These are phyloP conservation scores for Phocoena phocoena DNA, from an alignment of 2,113 vertebrate genomes.

Conservation along the genomic window DNA sequence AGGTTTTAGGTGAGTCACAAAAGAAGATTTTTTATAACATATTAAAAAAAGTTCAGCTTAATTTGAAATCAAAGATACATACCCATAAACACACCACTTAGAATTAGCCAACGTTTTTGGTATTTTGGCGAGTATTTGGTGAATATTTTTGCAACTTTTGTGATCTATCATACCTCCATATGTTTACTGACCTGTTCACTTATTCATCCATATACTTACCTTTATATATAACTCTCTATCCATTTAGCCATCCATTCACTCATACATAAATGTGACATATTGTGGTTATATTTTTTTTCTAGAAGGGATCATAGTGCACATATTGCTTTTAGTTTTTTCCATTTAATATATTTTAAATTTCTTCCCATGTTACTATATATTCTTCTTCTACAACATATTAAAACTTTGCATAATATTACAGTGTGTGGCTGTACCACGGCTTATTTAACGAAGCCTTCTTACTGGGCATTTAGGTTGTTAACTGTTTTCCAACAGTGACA, in stretches of 20 bases:
- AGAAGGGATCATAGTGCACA: background rate
- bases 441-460: background rate
- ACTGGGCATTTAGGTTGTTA: background rate
- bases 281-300: background rate
- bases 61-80: background rate
- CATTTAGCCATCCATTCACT: background rate
- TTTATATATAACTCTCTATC: background rate
- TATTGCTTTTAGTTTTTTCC: background rate
- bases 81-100: background rate
- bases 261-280: background rate
- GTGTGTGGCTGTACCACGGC: background rate
- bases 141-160: background rate
- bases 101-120: background rate
- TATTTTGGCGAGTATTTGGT: conserved; percentile 18
- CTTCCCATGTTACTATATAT: background rate
- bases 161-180: background rate
- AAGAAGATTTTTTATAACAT: background rate
- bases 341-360: background rate
- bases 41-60: background rate
- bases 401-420: background rate
- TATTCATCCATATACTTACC: background rate
- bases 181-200: background rate
- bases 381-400: background rate
- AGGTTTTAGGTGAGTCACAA: background rate
- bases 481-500: background rate